Evolutionary conservation across 2,888 invertebrate species (phyloP), one percentile per base, ranked within the genome.

Genomic region (Polydesmus complanatus): DNA sequence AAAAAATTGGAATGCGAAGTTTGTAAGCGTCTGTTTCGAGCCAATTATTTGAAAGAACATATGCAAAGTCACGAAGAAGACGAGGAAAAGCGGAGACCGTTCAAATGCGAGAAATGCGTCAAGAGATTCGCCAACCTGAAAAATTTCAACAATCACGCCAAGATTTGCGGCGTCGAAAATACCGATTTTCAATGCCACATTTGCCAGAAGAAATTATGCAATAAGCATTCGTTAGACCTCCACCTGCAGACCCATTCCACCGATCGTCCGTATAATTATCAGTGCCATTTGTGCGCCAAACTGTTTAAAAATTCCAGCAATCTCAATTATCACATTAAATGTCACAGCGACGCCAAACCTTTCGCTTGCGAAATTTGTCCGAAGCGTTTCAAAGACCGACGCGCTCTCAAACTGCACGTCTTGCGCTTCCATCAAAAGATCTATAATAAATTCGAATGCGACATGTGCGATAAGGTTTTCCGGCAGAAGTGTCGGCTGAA

Each of bases 381-480:
- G 5, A 37, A 37, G 14, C 5, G 8, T 37, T 37, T 37, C 37
- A 5, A 8, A 5, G 14, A 37, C 37, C 8, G 8, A 37, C 5
- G 8, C 5, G 37, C 37, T 5, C 8, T 37, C 14, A 37, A 37
- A 37, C 5, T 14, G 5, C 59, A 59, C 59, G 27, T 23, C 22
- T 22, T 19, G 27, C n/a, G 21, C 2, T 25, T 23, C n/a, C 59
- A 59, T 26, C 27, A 59, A 14, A 54, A 54, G 19, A 27, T 59
- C 47, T 27, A 37, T 18, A 37, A 21, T 21, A 1, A n/a, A 1
- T 54, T 50, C 19, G 11, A 22, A 21, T 59, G 59, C 27, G 26
- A 50, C 19, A 3, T n/a, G 1, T 59, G 59, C 22, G 54, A 25
- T n/a, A 53, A 37, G 47, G 54, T 27, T n/a, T 59, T 59, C 54